phyloP scores from a whole-genome alignment of 2,797 vertebrate species.

The Ambastaia sidthimunki region DNA sequence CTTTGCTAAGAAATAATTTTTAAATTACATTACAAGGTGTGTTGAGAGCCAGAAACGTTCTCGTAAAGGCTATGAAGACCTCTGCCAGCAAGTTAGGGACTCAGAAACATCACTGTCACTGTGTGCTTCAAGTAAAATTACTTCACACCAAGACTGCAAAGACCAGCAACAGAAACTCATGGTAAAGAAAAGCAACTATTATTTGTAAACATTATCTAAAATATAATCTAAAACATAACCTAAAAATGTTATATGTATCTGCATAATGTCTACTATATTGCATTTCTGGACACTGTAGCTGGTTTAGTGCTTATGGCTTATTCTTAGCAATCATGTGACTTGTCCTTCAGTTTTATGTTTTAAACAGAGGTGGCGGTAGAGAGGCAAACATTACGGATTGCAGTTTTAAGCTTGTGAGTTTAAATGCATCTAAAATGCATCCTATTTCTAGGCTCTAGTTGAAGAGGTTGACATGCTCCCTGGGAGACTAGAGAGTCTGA shows the following conservation, averaged over 20 bases:
- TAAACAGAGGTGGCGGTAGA: too few relatives aligned
- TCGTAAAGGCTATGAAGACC: slow-evolving; percentile 73
- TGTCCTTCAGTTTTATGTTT: too few relatives aligned
- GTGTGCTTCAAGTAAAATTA: slow-evolving; percentile 70
- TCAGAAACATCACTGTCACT: slow-evolving; percentile 72
- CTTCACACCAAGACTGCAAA: slow-evolving; percentile 82
- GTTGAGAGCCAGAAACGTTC: slow-evolving; percentile 76
- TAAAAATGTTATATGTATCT: too few relatives aligned
- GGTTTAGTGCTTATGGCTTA: too few relatives aligned
- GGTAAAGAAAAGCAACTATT: slow-evolving; percentile 65
- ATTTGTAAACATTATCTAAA: background rate
- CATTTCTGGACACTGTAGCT: too few relatives aligned
- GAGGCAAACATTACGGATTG: too few relatives aligned
- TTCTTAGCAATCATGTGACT: too few relatives aligned
- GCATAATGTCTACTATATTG: too few relatives aligned
- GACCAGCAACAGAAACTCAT: slow-evolving; percentile 77
- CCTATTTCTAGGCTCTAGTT: slow-evolving; percentile 65
- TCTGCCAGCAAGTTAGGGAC: slow-evolving; percentile 70
- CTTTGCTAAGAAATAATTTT: slow-evolving; percentile 9
- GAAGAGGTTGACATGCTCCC: slow-evolving; percentile 63
- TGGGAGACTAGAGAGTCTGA: slow-evolving; percentile 63
- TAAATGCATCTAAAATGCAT: background rate
- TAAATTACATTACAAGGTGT: slow-evolving; percentile 74
- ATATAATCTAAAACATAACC: background rate
- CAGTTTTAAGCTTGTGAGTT: background rate